phyloP scores from a whole-genome alignment of 2,888 invertebrate genomes.

The Sinodicranocentrus sp. region DNA sequence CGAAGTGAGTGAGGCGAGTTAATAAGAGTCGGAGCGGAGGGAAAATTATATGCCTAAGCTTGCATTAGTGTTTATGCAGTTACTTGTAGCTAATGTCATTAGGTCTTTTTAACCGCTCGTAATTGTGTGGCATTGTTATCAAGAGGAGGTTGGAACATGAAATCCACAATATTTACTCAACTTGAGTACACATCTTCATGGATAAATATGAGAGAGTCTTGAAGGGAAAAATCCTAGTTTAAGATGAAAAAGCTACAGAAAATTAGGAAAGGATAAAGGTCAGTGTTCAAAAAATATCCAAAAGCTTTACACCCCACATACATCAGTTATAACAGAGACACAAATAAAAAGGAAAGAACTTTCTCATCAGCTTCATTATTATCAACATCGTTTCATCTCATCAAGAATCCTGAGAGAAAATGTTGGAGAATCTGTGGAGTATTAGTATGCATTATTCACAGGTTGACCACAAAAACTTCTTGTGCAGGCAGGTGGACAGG shows the following conservation, averaged over 20 bases:
- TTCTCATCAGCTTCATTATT: slow-evolving; percentile 51
- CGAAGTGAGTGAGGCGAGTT: slow-evolving; percentile 37
- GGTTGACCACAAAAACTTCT: slow-evolving; percentile 60
- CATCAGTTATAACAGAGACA: slow-evolving; percentile 24
- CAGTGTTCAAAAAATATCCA: slow-evolving; percentile 8
- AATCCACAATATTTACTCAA: too few relatives aligned
- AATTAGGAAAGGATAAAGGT: slow-evolving; percentile 9
- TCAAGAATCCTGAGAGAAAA: slow-evolving; percentile 41
- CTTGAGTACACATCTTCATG: too few relatives aligned
- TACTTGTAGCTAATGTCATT: slow-evolving; percentile 50
- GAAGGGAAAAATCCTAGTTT: too few relatives aligned
- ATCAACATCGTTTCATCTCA: slow-evolving; percentile 52
- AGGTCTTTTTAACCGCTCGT: slow-evolving; percentile 52
- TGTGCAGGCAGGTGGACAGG: slow-evolving; percentile 61
- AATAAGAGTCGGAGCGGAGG: slow-evolving; percentile 44
- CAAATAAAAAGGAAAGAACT: slow-evolving; percentile 25
- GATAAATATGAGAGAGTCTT: too few relatives aligned
- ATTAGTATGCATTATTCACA: slow-evolving; percentile 27
- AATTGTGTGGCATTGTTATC: slow-evolving; percentile 57
- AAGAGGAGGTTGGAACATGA: too few relatives aligned
- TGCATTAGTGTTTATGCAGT: slow-evolving; percentile 1
- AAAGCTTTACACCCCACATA: neutral
- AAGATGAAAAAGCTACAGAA: neutral
- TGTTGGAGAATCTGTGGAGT: too few relatives aligned
- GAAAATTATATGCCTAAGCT: slow-evolving; percentile 20